A percentile compares a stretch with the other conserved stretches of the same genome.
These are phyloP conservation scores for Cathartes aura DNA, from an alignment of 2,113 vertebrate genomes.

Conservation along the genomic window DNA sequence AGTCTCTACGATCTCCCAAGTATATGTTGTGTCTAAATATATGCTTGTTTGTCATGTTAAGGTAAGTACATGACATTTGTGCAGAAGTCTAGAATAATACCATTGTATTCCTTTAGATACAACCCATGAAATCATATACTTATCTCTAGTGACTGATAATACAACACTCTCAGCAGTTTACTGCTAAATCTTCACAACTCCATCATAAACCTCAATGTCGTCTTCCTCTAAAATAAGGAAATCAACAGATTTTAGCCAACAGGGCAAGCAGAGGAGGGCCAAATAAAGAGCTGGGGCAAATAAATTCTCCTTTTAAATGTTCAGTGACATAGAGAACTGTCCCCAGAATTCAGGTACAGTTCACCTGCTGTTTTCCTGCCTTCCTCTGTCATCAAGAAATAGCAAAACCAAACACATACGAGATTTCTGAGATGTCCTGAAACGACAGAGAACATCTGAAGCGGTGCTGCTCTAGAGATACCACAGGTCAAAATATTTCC, in stretches of 20 bases:
- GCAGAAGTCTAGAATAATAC: background rate
- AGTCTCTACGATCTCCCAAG: accelerated
- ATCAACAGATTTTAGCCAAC: background rate
- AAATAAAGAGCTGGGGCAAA: background rate
- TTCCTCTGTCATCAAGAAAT: background rate
- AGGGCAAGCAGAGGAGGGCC: background rate
- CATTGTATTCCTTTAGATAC: background rate
- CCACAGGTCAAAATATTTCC: background rate
- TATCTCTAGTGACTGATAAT: background rate
- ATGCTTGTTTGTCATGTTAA: background rate
- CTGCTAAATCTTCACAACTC: background rate
- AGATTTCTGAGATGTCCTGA: background rate
- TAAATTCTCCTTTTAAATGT: background rate
- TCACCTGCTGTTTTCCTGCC: background rate
- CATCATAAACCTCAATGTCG: background rate
- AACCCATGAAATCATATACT: background rate
- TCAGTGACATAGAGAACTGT: background rate
- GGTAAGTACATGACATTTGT: background rate
- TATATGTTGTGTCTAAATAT: background rate
- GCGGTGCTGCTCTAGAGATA: background rate
- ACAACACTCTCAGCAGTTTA: background rate
- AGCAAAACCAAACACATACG: background rate
- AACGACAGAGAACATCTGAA: background rate
- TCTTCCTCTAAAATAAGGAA: background rate
- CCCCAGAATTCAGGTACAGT: background rate